Evolutionary conservation across 2,888 invertebrate genomes (phyloP).

Genomic region (Cheilosia vernalis): DNA sequence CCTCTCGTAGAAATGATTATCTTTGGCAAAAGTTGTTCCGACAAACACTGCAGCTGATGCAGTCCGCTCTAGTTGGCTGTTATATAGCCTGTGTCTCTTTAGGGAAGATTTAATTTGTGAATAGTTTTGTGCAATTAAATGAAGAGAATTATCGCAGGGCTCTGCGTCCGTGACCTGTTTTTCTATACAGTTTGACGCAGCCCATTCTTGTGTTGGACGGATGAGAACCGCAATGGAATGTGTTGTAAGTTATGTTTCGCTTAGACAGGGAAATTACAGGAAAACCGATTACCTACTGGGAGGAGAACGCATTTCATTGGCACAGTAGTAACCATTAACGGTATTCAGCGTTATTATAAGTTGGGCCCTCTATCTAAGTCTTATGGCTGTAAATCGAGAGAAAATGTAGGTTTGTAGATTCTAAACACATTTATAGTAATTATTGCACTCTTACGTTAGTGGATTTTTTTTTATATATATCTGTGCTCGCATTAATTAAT

Average conservation of each 20-base stretch:
- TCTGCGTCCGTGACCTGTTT: constrained; percentile 22
- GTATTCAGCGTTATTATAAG: not conserved
- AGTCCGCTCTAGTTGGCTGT: constrained; percentile 26
- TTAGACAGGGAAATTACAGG: not conserved
- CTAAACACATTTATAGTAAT: no score
- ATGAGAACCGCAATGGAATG: constrained; percentile 14
- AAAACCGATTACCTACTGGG: constrained; percentile 3
- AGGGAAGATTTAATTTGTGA: constrained; percentile 25
- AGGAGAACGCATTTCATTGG: not conserved
- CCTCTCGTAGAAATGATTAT: constrained; percentile 44
- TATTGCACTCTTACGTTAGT: no score
- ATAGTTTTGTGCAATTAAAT: constrained; percentile 41
- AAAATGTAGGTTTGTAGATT: no score
- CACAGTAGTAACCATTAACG: not conserved
- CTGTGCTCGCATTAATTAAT: no score
- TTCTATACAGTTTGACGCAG: not conserved
- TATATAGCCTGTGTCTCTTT: not conserved
- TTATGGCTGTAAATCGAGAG: no score
- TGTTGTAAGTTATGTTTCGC: not conserved
- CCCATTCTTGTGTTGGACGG: not conserved
- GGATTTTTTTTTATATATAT: no score
- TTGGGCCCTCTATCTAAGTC: not conserved
- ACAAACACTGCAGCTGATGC: constrained; percentile 23
- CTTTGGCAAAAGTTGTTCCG: constrained; percentile 37
- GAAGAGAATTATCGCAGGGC: constrained; percentile 8